Percentiles rank a stretch among this genome's conserved stretches.
Evolutionary conservation across 1,140 invertebrate genomes (phyloP).

Genomic region (Antheraea mylitta): DNA sequence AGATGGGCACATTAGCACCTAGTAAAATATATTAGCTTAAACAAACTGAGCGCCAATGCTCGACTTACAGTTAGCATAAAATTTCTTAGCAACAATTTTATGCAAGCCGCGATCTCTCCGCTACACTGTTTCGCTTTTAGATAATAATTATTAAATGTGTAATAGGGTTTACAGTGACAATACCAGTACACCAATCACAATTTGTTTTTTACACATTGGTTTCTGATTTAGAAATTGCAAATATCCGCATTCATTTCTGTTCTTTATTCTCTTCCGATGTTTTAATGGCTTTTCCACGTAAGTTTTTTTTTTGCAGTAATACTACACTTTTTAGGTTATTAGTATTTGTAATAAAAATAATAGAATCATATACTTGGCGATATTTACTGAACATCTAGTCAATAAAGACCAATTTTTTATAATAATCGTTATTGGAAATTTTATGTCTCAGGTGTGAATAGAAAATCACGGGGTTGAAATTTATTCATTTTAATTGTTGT

Average conservation of each 20-base stretch:
- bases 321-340: too few relatives aligned
- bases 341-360: too few relatives aligned
- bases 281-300: too few relatives aligned
- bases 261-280: neutral
- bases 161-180: neutral
- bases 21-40: neutral
- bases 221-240: neutral
- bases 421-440: too few relatives aligned
- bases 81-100: constrained; percentile 17
- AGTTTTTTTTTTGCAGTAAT: too few relatives aligned
- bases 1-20: too few relatives aligned
- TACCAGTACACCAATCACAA: neutral
- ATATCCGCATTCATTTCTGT: neutral
- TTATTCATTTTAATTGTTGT: too few relatives aligned
- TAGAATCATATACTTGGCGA: too few relatives aligned
- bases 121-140: constrained; percentile 23
- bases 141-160: constrained; percentile 9
- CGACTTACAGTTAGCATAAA: neutral
- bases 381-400: too few relatives aligned
- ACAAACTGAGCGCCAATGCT: neutral
- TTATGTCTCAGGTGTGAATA: too few relatives aligned
- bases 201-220: neutral
- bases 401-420: too few relatives aligned
- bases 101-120: constrained; percentile 8
- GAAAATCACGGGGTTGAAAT: too few relatives aligned